These are phyloP conservation scores for Coturnix japonica DNA, from an alignment of 2,113 vertebrate species.

Conservation along the genomic window DNA sequence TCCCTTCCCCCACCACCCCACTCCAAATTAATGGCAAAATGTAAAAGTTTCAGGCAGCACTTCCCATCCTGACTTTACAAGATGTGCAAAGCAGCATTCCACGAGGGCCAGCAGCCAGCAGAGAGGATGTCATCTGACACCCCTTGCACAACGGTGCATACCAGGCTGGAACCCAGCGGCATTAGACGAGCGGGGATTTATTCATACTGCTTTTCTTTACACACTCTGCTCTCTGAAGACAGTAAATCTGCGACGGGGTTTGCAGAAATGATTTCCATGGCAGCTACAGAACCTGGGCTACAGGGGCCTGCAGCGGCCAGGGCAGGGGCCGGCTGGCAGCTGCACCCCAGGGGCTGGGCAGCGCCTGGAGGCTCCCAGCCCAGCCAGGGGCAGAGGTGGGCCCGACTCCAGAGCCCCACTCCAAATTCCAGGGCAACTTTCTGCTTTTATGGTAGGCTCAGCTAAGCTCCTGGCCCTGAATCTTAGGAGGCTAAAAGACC, in stretches of 20 bases:
- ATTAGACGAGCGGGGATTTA: constrained; percentile 51
- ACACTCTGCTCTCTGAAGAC: constrained; percentile 32
- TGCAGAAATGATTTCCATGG: constrained; percentile 16
- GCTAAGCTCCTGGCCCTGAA: background rate
- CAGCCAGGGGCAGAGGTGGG: background rate
- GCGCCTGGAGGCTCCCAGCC: accelerated
- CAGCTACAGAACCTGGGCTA: background rate
- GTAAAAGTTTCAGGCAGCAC: constrained; percentile 20
- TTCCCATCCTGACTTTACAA: constrained; percentile 53
- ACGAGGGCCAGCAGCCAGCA: constrained; percentile 36
- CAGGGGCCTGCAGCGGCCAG: accelerated
- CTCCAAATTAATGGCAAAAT: constrained; percentile 22
- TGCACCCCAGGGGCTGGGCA: accelerated
- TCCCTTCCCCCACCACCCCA: background rate
- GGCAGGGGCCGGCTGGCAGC: background rate
- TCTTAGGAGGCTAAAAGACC: background rate
- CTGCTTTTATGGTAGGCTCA: constrained; percentile 19
- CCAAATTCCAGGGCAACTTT: background rate
- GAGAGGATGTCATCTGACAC: constrained; percentile 65
- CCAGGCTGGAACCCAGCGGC: constrained; percentile 26
- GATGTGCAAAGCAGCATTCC: constrained; percentile 65
- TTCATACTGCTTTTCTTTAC: constrained; percentile 44
- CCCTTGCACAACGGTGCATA: constrained; percentile 20
- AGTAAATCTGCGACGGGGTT: constrained; percentile 30
- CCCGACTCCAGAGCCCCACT: background rate